These are phyloP conservation scores for Cassiopea andromeda DNA, from an alignment of 30 jellyfish, hydroid and myxozoan genomes.

Conservation along the genomic window DNA sequence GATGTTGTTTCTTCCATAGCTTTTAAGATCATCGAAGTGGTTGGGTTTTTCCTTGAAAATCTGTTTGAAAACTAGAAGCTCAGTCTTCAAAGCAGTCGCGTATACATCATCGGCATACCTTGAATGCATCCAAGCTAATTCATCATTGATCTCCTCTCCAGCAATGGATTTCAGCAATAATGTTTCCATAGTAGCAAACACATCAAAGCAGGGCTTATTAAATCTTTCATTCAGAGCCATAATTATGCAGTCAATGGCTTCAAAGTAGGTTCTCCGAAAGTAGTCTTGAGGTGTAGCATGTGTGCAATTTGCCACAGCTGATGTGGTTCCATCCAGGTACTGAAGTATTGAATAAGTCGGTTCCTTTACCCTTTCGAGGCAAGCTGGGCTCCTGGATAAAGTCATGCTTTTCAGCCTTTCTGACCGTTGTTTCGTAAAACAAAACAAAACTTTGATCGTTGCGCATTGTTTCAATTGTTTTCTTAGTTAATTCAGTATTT, in stretches of 20 bases:
- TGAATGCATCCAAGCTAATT: background rate
- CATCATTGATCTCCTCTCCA: conserved; percentile 20
- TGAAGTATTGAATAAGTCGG: conserved; percentile 46
- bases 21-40: background rate
- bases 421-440: conserved; percentile 30
- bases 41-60: background rate
- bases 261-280: conserved; percentile 39
- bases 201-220: conserved; percentile 48
- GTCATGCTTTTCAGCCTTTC: conserved; percentile 42
- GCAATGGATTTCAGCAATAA: conserved; percentile 34
- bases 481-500: conserved; percentile 40
- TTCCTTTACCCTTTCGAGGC: conserved; percentile 52
- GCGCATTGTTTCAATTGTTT: conserved; percentile 62
- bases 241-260: conserved; percentile 57
- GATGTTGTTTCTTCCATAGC: background rate
- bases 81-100: too few species aligned
- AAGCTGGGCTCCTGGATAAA: too few species aligned
- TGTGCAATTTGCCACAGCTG: conserved; percentile 3
- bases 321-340: conserved; percentile 42
- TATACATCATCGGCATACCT: conserved; percentile 17
- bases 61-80: too few species aligned
- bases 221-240: conserved; percentile 54
- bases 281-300: conserved; percentile 44
- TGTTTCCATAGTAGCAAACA: conserved; percentile 46
- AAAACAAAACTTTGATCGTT: conserved; percentile 26